Evolutionary conservation across 1,140 invertebrate genomes (phyloP).

Genomic region (Drosophila ananassae): DNA sequence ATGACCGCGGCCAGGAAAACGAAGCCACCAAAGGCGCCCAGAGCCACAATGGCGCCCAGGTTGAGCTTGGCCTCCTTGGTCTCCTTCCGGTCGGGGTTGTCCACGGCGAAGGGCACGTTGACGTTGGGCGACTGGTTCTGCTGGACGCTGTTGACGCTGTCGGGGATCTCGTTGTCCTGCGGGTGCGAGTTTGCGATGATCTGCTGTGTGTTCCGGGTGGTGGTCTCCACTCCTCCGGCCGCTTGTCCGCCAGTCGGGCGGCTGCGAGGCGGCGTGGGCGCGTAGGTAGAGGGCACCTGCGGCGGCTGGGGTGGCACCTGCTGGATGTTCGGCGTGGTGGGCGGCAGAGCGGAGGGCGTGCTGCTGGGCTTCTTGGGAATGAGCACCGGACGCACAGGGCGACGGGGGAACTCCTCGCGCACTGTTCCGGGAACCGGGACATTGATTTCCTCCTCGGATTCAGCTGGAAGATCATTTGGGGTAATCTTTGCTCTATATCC

Average conservation of each 20-base stretch:
- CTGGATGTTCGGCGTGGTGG: constrained; percentile 43
- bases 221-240: constrained; percentile 51
- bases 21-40: constrained; percentile 95
- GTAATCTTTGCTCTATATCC: not conserved
- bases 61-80: constrained; percentile 91
- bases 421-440: constrained; percentile 79
- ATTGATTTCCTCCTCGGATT: constrained; percentile 80
- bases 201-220: constrained; percentile 82
- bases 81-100: constrained; percentile 87
- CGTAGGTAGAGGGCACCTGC: constrained; percentile 53
- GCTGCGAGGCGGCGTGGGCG: constrained; percentile 44
- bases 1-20: constrained; percentile 95
- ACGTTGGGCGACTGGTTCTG: constrained; percentile 86
- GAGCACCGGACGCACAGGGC: constrained; percentile 72
- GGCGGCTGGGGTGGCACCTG: constrained; percentile 35
- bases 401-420: constrained; percentile 81
- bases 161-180: constrained; percentile 86
- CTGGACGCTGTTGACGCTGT: constrained; percentile 84
- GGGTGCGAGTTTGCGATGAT: constrained; percentile 88
- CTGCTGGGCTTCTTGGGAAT: constrained; percentile 75
- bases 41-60: constrained; percentile 93
- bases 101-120: constrained; percentile 89
- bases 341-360: constrained; percentile 57
- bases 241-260: constrained; percentile 31
- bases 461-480: constrained; percentile 23